Evolutionary conservation across 2,113 vertebrate genomes (phyloP).

Genomic region (Colius striatus): DNA sequence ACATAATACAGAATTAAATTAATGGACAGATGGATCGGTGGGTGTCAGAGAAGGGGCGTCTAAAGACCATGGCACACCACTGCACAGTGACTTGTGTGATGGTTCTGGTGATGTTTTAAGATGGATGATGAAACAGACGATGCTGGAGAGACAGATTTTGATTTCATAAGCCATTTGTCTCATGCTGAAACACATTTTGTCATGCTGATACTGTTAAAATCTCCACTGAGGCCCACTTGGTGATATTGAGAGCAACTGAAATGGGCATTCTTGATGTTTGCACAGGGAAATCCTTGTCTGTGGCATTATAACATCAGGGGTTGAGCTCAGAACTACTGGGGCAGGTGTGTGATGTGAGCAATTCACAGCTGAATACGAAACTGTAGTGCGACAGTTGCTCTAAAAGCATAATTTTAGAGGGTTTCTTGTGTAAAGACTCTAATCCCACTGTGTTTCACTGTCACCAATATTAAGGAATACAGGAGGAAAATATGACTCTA

Average conservation of each 20-base stretch:
- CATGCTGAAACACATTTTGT: not conserved
- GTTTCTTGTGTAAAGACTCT: not conserved
- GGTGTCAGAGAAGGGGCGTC: not conserved
- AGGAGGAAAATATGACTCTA: not conserved
- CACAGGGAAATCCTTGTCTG: not conserved
- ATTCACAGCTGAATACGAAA: not conserved
- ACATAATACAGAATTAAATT: not conserved
- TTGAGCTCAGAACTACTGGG: not conserved
- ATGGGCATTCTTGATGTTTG: rapidly evolving
- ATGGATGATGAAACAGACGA: not conserved
- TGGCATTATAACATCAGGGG: not conserved
- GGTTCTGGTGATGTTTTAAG: not conserved
- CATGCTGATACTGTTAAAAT: not conserved
- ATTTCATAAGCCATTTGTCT: not conserved
- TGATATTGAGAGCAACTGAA: not conserved
- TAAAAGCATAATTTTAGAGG: not conserved
- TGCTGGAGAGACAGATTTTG: not conserved
- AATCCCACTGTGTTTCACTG: not conserved
- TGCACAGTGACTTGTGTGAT: not conserved
- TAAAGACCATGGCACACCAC: not conserved
- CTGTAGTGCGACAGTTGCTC: not conserved
- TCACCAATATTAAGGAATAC: not conserved
- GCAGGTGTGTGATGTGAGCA: not conserved
- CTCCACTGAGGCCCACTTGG: not conserved
- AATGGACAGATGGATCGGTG: not conserved